Evolutionary conservation across 2,113 vertebrate genomes (phyloP).

Genomic region (Camelus dromedarius): DNA sequence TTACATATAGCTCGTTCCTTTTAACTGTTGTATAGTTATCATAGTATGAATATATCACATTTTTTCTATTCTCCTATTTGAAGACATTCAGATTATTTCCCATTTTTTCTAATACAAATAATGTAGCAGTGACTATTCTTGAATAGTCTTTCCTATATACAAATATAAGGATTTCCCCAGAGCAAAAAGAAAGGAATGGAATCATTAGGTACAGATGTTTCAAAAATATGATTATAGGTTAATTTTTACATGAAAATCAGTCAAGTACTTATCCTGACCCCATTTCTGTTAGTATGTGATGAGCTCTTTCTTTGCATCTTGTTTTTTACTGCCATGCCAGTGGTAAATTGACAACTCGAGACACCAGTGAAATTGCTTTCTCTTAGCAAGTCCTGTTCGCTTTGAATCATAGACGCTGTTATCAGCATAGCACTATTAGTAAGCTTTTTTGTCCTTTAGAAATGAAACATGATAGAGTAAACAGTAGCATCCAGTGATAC

Average conservation of each 20-base stretch:
- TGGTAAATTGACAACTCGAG: slow-evolving; percentile 30
- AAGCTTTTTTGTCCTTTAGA: slow-evolving; percentile 27
- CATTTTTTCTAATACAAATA: neutral
- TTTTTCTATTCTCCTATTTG: neutral
- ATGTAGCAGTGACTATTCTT: neutral
- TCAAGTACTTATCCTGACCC: neutral
- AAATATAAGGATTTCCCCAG: slow-evolving; percentile 26
- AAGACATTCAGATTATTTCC: neutral
- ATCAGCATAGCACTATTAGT: neutral
- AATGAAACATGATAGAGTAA: neutral
- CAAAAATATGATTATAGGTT: neutral
- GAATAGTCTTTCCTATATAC: neutral
- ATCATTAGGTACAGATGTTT: slow-evolving; percentile 27
- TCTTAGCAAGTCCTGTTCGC: neutral
- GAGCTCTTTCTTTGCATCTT: slow-evolving; percentile 29
- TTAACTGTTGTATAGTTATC: neutral
- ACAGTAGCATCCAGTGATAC: slow-evolving; percentile 39
- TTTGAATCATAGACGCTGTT: neutral
- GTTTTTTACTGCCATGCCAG: neutral
- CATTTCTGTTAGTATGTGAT: neutral
- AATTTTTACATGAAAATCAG: slow-evolving; percentile 1
- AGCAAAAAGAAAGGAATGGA: slow-evolving; percentile 4
- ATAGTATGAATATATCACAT: neutral
- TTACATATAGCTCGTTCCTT: neutral
- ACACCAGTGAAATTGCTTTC: slow-evolving; percentile 1